Evolutionary conservation across 2,113 vertebrate species (phyloP).

Genomic region (Halcyon senegalensis): DNA sequence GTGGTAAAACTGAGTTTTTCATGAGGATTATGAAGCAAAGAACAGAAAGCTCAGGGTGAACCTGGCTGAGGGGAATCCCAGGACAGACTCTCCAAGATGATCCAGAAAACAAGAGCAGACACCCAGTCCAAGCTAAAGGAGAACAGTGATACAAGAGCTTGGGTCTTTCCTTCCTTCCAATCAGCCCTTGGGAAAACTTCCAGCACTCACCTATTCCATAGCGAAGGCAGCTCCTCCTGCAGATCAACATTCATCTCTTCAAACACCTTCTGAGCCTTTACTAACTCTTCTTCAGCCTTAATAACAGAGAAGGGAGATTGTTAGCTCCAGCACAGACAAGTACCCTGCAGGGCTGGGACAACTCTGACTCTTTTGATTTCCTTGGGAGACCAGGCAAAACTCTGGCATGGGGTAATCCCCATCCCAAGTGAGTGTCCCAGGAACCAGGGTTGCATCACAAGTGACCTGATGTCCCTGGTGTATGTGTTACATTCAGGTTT

Average conservation of each 20-base stretch:
- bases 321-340: slow-evolving; percentile 1
- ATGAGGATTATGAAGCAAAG: background rate
- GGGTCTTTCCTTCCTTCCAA: background rate
- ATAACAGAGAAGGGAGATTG: slow-evolving; percentile 22
- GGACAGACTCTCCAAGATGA: background rate
- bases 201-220: slow-evolving; percentile 93
- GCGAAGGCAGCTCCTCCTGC: slow-evolving; percentile 95
- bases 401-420: background rate
- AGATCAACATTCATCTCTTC: slow-evolving; percentile 97
- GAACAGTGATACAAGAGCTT: background rate
- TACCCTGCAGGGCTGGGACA: background rate
- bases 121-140: background rate
- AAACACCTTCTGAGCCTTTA: slow-evolving; percentile 98
- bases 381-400: background rate
- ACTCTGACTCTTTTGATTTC: background rate
- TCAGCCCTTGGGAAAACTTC: background rate
- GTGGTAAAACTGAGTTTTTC: background rate
- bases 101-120: background rate
- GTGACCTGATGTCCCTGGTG: background rate
- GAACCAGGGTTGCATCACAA: background rate
- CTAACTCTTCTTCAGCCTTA: slow-evolving; percentile 95
- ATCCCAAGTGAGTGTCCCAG: background rate
- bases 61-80: background rate
- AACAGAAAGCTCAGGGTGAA: background rate
- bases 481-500: background rate